A percentile compares a stretch with the other conserved stretches of the same genome.
phyloP scores from a whole-genome alignment of 2,888 invertebrate genomes.

The Pycnomerus fuliginosus region DNA sequence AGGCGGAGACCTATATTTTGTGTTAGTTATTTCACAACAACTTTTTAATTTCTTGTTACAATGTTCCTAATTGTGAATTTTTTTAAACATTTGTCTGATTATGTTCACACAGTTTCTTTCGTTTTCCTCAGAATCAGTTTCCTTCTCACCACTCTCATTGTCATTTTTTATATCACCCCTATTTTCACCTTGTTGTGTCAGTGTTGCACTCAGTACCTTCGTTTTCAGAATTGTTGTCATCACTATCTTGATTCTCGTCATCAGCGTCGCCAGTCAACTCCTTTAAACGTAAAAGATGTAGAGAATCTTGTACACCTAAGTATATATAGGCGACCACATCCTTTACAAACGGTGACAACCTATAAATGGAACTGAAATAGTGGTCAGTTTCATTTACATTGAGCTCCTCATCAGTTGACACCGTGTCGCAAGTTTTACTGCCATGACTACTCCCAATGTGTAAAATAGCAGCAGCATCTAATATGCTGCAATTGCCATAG shows the following conservation, averaged over 20 bases:
- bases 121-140: not conserved
- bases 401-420: no score
- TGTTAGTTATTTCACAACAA: conserved; percentile 20
- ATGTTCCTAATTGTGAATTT: conserved; percentile 20
- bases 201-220: not conserved
- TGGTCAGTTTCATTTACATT: no score
- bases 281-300: not conserved
- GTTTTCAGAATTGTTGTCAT: not conserved
- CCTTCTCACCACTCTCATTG: not conserved
- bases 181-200: no score
- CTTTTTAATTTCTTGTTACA: conserved; percentile 14
- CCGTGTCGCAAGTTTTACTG: no score
- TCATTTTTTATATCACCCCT: not conserved
- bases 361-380: no score
- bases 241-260: not conserved
- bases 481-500: no score
- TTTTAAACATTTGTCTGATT: conserved; percentile 12
- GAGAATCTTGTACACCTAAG: conserved; percentile 8
- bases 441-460: no score
- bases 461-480: no score
- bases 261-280: not conserved
- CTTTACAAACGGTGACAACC: no score
- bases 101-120: not conserved
- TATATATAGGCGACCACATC: no score
- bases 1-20: conserved; percentile 18